phyloP scores from a whole-genome alignment of 2,888 invertebrate species.

The Standfussiana lucernea region DNA sequence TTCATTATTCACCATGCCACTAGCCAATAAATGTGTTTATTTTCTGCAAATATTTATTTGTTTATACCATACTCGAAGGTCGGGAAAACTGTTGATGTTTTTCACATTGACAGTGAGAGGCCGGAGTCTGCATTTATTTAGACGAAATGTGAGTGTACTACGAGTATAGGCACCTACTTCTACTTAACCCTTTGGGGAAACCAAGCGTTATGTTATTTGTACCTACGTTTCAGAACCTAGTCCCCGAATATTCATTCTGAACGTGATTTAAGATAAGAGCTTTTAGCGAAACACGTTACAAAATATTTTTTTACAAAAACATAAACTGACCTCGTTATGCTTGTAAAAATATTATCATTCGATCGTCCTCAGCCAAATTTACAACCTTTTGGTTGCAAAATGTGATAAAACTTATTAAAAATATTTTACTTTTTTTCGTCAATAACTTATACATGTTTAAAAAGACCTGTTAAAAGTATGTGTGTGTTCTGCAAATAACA shows the following conservation, averaged over 20 bases:
- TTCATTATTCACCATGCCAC: slow-evolving; percentile 73
- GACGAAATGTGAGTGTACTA: background rate
- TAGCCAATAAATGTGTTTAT: background rate
- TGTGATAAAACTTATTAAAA: slow-evolving; percentile 51
- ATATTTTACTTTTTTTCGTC: slow-evolving; percentile 20
- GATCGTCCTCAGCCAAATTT: slow-evolving; percentile 54
- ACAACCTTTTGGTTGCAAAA: slow-evolving; percentile 42
- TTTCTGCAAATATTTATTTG: slow-evolving; percentile 15
- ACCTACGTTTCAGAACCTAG: background rate
- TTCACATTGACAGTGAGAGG: background rate
- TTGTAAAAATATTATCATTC: slow-evolving; percentile 53
- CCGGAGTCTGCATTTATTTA: background rate
- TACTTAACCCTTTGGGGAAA: background rate
- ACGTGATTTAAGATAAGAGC: slow-evolving; percentile 39
- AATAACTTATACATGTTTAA: slow-evolving; percentile 13
- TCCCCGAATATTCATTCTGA: slow-evolving; percentile 18
- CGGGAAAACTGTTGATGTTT: background rate
- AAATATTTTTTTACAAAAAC: slow-evolving; percentile 31
- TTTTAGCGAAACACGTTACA: slow-evolving; percentile 29
- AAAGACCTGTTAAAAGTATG: background rate
- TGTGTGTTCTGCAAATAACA: slow-evolving; percentile 15
- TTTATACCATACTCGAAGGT: slow-evolving; percentile 3
- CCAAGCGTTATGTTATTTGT: background rate
- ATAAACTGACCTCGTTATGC: slow-evolving; percentile 46
- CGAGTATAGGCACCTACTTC: background rate